Evolutionary conservation across 2,113 vertebrate genomes (phyloP), one percentile per base, ranked within the genome.

Genomic region (Megaceryle maxima): DNA sequence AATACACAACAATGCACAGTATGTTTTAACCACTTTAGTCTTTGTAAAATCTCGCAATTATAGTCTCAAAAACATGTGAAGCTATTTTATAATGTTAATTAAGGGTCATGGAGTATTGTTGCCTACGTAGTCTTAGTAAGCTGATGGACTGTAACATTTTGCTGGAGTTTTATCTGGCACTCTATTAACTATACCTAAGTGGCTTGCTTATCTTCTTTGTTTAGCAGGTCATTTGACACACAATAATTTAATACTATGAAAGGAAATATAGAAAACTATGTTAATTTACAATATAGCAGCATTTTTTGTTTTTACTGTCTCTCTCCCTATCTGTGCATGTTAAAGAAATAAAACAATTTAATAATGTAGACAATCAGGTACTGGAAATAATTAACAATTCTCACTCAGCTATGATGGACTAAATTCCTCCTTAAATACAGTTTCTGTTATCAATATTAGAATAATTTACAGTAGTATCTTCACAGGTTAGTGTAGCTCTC

Each of bases 61-160:
- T 87, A 93, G 86, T 91, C 44, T 92, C 43, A 41, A 82, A 91
- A 96, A 87, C 74, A 90, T 68, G 77, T 84, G 86, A 91, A 95
- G 59, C 24, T 87, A 64, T 96, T 95, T 94, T 80, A 95, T 88
- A 83, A 81, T 66, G 84, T 92, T 97, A 97, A 97, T 97, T 97
- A 96, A 92, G 69, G 79, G 50, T 95, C 95, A 75, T 83, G 74
- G 82, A 81, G 22, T 90, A 92, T 83, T 87, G 31, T 90, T 96
- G 66, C 66, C 33, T 92, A 73, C 18, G 31, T 15, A 68, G 84
- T 76, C 29, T 87, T 89, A 87, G 67, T 83, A 87, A 92, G 21
- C 19, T 53, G 35, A 66, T 85, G 46, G 75, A 90, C 44, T 70
- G 21, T 37, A 76, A 92, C 70, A 76, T 86, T 94, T 83, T 88